Evolutionary conservation across 30 jellyfish, hydroid and myxozoan species (phyloP), one percentile per base, ranked within the genome.

Genomic region (Chrysaora quinquecirrha): DNA sequence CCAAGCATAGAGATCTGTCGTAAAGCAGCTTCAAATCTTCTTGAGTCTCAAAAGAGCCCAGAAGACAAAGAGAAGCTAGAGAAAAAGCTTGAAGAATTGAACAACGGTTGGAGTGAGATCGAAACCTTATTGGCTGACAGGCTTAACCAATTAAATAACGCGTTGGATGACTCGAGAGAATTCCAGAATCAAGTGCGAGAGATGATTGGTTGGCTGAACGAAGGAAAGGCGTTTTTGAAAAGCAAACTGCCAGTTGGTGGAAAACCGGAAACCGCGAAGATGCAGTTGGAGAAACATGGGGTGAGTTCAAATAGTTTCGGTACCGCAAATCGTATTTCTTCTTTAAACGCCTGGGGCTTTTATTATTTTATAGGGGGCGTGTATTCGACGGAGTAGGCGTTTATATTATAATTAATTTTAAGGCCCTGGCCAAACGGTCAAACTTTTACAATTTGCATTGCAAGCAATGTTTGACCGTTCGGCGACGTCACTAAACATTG

Each of bases 211-310:
- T 94, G 99, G 99, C 50, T 94, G 79, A 87, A 73, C 65, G 97
- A 94, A 38, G 96, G 97, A 12, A 83, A 84, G 50, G 83, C 95
- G 3, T 87, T 88, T 86, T 81, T 94, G 85, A 87, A 78, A 48
- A 48, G 95, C 63, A 94, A 94, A 69, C 31, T 80, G 52, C 99
- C 99, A 20, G 83, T 75, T 20, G 99, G 97, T 48, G 99, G 97
- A 12, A 80, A 74, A 65, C 95, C 96, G 14, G 95, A 83, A 25
- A 64, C 95, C 22, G 97, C 93, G 22, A 56, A 35, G 62, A 54
- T 82, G 50, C 99, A 94, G 89, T 73, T 94, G 7, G 94, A 84
- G 27, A 88, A 94, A 34, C 99, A 94, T 62, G 62, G 64, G 83
- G 96, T 87, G 60, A 3, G 64, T 34, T 71, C n/a, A n/a, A n/a